phyloP scores from a whole-genome alignment of 2,888 invertebrate species.

The Napeogenes sylphis region DNA sequence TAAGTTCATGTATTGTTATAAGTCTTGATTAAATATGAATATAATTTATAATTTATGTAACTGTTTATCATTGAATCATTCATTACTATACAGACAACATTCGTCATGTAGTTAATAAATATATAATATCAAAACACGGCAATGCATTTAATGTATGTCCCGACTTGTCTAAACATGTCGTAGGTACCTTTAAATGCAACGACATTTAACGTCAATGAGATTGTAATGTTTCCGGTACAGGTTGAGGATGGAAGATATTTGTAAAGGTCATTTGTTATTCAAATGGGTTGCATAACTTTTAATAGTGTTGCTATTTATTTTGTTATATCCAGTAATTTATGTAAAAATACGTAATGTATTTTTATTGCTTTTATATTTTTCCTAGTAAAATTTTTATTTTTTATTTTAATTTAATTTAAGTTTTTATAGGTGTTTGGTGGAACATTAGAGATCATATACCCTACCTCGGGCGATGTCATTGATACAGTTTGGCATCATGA shows the following conservation, averaged over 20 bases:
- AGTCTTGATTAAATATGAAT: too few species aligned
- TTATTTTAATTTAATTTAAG: too few species aligned
- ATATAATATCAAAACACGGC: background rate
- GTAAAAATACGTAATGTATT: background rate
- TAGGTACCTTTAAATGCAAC: slow-evolving; percentile 14
- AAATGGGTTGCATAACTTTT: background rate
- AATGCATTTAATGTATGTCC: slow-evolving; percentile 19
- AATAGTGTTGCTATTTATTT: background rate
- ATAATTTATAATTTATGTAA: too few species aligned
- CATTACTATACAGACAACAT: background rate
- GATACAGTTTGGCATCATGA: slow-evolving; percentile 64
- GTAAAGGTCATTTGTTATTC: slow-evolving; percentile 8
- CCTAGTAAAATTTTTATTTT: too few species aligned
- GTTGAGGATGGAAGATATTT: slow-evolving; percentile 13
- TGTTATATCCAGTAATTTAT: background rate
- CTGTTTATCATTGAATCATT: background rate
- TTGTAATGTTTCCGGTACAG: slow-evolving; percentile 24
- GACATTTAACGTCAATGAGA: slow-evolving; percentile 19
- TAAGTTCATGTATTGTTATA: too few species aligned
- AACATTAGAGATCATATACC: background rate
- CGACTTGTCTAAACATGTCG: slow-evolving; percentile 25
- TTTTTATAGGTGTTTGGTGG: background rate
- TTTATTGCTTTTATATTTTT: too few species aligned
- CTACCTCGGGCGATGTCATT: slow-evolving; percentile 47
- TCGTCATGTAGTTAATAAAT: background rate